These are phyloP conservation scores for Sarcophaga rosellei DNA, from an alignment of 2,888 invertebrate genomes.

Conservation along the genomic window DNA sequence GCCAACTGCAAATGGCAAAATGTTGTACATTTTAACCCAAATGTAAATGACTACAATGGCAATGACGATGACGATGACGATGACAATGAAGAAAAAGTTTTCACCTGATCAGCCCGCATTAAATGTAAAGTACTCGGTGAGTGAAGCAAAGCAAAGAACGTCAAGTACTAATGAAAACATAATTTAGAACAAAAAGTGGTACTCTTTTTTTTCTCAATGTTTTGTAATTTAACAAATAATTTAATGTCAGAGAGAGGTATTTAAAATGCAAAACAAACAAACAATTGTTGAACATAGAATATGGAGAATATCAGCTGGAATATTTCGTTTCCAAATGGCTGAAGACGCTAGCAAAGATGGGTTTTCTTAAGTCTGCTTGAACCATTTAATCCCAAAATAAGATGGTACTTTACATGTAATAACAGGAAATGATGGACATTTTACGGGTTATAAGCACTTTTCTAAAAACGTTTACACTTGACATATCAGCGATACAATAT, in stretches of 20 bases:
- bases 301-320: too few species aligned
- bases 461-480: conserved; percentile 39
- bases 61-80: conserved; percentile 17
- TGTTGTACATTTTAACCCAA: conserved; percentile 31
- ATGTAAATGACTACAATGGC: not conserved
- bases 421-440: conserved; percentile 55
- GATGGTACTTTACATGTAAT: conserved; percentile 9
- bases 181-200: not conserved
- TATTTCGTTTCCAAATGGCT: not conserved
- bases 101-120: conserved; percentile 79
- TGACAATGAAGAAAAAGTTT: conserved; percentile 68
- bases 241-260: not conserved
- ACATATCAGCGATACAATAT: conserved; percentile 20
- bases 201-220: not conserved
- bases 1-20: conserved; percentile 35
- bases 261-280: not conserved
- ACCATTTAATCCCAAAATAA: conserved; percentile 47
- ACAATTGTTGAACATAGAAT: too few species aligned
- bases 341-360: too few species aligned
- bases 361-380: not conserved
- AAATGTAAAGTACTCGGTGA: conserved; percentile 5
- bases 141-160: too few species aligned
- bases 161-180: too few species aligned
- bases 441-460: conserved; percentile 1
- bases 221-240: not conserved